Conservation (phyloP, 2,888 invertebrate species). For the Drosophila prolongata region DNA sequence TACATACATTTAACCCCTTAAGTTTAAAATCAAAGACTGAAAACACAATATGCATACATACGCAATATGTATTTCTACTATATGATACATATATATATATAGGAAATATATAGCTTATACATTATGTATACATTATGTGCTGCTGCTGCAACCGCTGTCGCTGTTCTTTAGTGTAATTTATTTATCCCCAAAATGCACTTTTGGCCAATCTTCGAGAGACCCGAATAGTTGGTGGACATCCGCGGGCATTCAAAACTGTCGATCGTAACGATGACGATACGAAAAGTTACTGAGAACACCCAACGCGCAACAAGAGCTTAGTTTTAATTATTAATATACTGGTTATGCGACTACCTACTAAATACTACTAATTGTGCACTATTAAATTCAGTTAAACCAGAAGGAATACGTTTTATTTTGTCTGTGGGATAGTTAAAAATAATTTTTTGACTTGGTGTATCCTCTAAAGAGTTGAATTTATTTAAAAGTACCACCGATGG, state of each 20-base stretch:
- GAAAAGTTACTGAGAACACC: constrained; percentile 19
- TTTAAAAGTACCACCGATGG: too few relatives aligned
- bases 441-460: too few relatives aligned
- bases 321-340: constrained; percentile 57
- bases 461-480: too few relatives aligned
- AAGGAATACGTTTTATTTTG: background rate
- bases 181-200: constrained; percentile 42
- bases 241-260: constrained; percentile 7
- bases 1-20: constrained; percentile 67
- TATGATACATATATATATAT: constrained; percentile 14
- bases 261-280: constrained; percentile 6
- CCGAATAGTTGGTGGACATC: constrained; percentile 6
- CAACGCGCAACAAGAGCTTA: constrained; percentile 43
- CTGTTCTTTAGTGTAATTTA: constrained; percentile 35
- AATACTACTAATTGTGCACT: constrained; percentile 53
- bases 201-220: constrained; percentile 7
- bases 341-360: constrained; percentile 61
- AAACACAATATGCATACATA: constrained; percentile 55
- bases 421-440: background rate
- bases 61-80: constrained; percentile 4
- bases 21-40: constrained; percentile 74
- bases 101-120: constrained; percentile 17
- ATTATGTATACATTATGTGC: constrained; percentile 6
- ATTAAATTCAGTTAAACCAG: constrained; percentile 43
- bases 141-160: constrained; percentile 25